Evolutionary conservation across 2,113 vertebrate genomes (phyloP), one percentile per base, ranked within the genome.

Genomic region (Chaetodon auriga): DNA sequence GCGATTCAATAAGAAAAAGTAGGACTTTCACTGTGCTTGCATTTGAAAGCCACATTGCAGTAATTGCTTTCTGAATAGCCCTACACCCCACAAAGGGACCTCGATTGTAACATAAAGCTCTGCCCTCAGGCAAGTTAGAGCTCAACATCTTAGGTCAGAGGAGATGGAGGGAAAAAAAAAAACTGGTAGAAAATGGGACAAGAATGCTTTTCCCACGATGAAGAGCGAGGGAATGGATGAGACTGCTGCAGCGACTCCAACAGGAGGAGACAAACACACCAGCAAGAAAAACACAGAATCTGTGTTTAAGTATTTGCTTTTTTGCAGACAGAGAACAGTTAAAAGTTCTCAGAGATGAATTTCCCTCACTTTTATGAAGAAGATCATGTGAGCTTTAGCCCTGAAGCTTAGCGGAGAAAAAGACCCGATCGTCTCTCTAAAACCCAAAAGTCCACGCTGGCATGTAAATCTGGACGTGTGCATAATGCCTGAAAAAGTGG

Each of bases 71-170:
- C 77, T 69, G 45, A 69, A 23, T 30, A 38, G 49, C 49, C 30
- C 63, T 75, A 49, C 15, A 43, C 2, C 38, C 46, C 68, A 75
- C 58, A 65, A 57, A 58, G 25, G 43, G 78, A 55, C 68, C 63
- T 68, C 4, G 12, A 35, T 25, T 82, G 71, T 55, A 71, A 63
- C 61, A 82, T 79, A 62, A 65, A 90, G 79, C 80, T 73, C 15
- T 78, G 23, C 78, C 89, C 78, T 55, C 15, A 12, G 66, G 89
- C 81, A 16, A 41, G 21, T 18, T 61, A 30, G 65, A 66, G 83
- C 76, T 81, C 66, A 70, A 46, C 70, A 57, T 89, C 53, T 57
- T 58, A 77, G 71, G 68, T 87, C 68, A 85, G 66, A 70, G 51
- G 53, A 64, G 53, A 62, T 2, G 19, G 57, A 57, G 36, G 60